Evolutionary conservation across 2,797 vertebrate genomes (phyloP), one percentile per base, ranked within the genome.

Genomic region (Discoglossus pictus): DNA sequence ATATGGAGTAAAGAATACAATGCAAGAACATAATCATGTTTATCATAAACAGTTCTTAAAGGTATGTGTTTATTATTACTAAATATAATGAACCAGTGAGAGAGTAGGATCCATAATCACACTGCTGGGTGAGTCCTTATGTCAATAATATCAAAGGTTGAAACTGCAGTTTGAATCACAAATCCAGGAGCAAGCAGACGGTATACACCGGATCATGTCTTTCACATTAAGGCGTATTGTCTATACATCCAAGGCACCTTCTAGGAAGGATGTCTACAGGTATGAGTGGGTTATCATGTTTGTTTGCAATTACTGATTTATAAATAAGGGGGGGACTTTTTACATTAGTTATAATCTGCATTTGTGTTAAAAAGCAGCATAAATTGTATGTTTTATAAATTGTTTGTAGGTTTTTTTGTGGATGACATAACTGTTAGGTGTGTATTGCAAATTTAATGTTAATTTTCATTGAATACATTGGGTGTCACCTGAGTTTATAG

Each of bases 261-360:
- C 87, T 55, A 87, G 86, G 63, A 82, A 84, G 73, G 89, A 90
- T 1, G 80, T 92, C 52, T 91, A 91, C 86, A 92, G 91, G 91
- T 92, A 83, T 1, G 42, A 13, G n/a, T n/a, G n/a, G n/a, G n/a
- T n/a, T n/a, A n/a, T n/a, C n/a, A n/a, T n/a, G n/a, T n/a, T n/a
- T n/a, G n/a, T n/a, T n/a, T n/a, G n/a, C n/a, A n/a, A n/a, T n/a
- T n/a, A n/a, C n/a, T n/a, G n/a, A n/a, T n/a, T n/a, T n/a, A n/a
- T n/a, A n/a, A n/a, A n/a, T n/a, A n/a, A n/a, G n/a, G n/a, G n/a
- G n/a, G n/a, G n/a, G n/a, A n/a, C n/a, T n/a, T n/a, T n/a, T n/a
- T n/a, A n/a, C n/a, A n/a, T n/a, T n/a, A n/a, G n/a, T n/a, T n/a
- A n/a, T n/a, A n/a, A n/a, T n/a, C n/a, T n/a, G n/a, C n/a, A n/a